Evolutionary conservation across 2,888 invertebrate species (phyloP), one percentile per base, ranked within the genome.

Genomic region (Caenorhabditis uteleia): DNA sequence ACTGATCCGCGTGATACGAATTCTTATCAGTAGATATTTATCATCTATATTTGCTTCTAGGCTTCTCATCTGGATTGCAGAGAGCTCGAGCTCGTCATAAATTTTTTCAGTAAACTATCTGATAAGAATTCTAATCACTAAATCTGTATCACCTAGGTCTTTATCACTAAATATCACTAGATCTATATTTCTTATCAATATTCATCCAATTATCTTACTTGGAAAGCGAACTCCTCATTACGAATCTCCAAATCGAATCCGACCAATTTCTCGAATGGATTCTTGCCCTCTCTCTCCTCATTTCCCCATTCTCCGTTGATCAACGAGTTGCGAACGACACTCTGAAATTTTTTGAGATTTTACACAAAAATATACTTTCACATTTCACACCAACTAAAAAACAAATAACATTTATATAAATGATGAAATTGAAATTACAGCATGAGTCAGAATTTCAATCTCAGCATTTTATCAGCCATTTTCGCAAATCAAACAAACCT

Each of bases 171-270:
- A n/a, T n/a, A n/a, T n/a, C n/a, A n/a, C n/a, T n/a, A n/a, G n/a
- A n/a, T n/a, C n/a, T n/a, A n/a, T n/a, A n/a, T n/a, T n/a, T n/a
- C n/a, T n/a, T n/a, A n/a, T n/a, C n/a, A n/a, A n/a, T n/a, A n/a
- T n/a, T n/a, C n/a, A n/a, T 16, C 1, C 12, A 39, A 12, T 20
- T n/a, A n/a, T n/a, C 33, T 7, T 16, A 79, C 81, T 72, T 74
- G 78, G 70, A 75, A 80, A 27, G 71, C 75, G 47, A 71, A 71
- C 26, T 72, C 71, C 59, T 80, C 78, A 46, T 78, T 77, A 38
- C 70, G 59, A 49, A 81, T 75, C 56, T 75, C 75, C 48, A 78
- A 53, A 58, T 81, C 81, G 64, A 79, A 81, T 18, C 65, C 70
- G 42, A 64, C 50, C 29, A 66, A 67, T 54, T 68, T 68, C 68